Base-by-base conservation (phyloP, 92 coral and sea anemone genomes). In the Epizoanthus fatuus region DNA sequence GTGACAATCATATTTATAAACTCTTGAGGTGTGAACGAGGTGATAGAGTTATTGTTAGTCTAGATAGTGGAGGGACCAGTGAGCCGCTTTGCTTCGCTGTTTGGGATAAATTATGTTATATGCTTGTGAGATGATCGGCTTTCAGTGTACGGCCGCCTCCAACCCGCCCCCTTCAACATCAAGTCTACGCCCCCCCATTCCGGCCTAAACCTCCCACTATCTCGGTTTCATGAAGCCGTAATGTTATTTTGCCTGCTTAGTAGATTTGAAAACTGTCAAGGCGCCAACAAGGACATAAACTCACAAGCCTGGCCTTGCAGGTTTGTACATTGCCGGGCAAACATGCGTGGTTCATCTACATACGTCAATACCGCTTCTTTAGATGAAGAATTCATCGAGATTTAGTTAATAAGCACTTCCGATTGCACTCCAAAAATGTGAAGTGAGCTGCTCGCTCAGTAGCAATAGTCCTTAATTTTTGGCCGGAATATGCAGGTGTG, bases 111-210 rank as follows among this genome's bases (percentile, higher is more conserved):
- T 67, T 72, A 29, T 63, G 32, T 45, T 56, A 84, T 86, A 79
- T 79, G 85, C 87, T 91, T 90, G 92, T 83, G 85, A 87, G 84
- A 86, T 91, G 96, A 97, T 91, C 87, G 84, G 51, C 67, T 86
- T 86, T 88, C 90, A 88, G 88, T 91, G 89, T 84, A 40, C 53
- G 94, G 65, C 86, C 98, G 85, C 80, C 98, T 94, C 93, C 81
- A 70, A 84, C 74, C 95, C 99, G 99, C 98, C 99, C 99, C 93
- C 86, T 89, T 81, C 84, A 93, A 81, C 93, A 88, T 60, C 92
- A 91, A 72, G 63, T 88, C 35, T 70, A 95, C 99, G 99, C 99
- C 99, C 98, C 98, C 88, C 94, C 70, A 59, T 60, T 80, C 59
- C 84, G 69, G 67, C 38, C 39, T 19, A 90, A 92, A 80, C 98